Percentiles rank a stretch among this genome's conserved stretches.
These are phyloP conservation scores for Myocastor coypus DNA, from an alignment of 2,113 vertebrate species.

Conservation along the genomic window DNA sequence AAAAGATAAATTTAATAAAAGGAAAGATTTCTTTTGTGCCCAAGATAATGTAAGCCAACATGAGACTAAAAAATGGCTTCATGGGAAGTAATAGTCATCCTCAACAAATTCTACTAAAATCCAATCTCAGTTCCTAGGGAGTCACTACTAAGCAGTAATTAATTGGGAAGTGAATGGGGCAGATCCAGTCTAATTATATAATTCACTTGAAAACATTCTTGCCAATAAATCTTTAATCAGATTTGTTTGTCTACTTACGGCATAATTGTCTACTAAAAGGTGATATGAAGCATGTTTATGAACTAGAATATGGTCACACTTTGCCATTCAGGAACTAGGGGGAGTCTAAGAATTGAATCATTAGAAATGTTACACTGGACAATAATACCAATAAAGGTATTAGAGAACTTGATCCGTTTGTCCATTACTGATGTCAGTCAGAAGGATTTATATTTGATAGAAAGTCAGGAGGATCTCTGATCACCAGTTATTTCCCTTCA, in stretches of 20 bases:
- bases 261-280: background rate
- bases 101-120: background rate
- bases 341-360: background rate
- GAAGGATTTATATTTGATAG: background rate
- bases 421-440: background rate
- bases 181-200: background rate
- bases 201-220: background rate
- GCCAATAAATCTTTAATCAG: background rate
- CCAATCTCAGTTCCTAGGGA: background rate
- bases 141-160: background rate
- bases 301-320: background rate
- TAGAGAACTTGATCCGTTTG: background rate
- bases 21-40: background rate
- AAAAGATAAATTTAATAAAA: background rate
- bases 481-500: slow-evolving; percentile 21
- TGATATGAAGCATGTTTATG: background rate
- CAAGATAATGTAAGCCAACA: background rate
- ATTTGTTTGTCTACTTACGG: background rate
- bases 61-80: background rate
- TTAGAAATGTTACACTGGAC: background rate
- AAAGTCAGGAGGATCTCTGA: too few relatives aligned
- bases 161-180: background rate
- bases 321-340: background rate
- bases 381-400: background rate
- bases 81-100: background rate